These are phyloP conservation scores for Capitulum mitella DNA, from an alignment of 2,888 invertebrate species.

Conservation along the genomic window DNA sequence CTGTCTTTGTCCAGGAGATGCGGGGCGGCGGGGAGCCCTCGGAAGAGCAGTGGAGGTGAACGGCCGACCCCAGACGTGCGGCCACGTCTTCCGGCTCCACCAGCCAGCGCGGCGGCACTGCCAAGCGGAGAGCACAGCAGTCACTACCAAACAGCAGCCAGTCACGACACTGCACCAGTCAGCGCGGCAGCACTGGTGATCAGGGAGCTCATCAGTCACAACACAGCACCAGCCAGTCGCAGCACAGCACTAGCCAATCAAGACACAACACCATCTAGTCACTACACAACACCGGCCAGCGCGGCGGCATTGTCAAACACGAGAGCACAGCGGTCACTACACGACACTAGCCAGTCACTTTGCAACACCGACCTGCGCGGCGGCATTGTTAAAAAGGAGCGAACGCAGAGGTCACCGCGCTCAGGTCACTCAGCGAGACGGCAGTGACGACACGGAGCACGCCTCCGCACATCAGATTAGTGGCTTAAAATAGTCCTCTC, in stretches of 20 bases:
- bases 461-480: too few relatives aligned
- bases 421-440: too few relatives aligned
- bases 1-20: slow-evolving; percentile 52
- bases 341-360: too few relatives aligned
- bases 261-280: not conserved
- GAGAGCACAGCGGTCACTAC: too few relatives aligned
- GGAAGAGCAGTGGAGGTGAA: slow-evolving; percentile 42
- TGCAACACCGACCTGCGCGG: too few relatives aligned
- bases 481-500: too few relatives aligned
- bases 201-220: not conserved
- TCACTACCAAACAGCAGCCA: not conserved
- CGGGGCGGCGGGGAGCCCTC: slow-evolving; percentile 43
- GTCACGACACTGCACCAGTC: not conserved
- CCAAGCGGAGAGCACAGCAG: slow-evolving; percentile 18
- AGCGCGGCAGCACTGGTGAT: too few relatives aligned
- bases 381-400: too few relatives aligned
- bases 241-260: not conserved
- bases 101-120: slow-evolving; percentile 45
- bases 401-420: too few relatives aligned
- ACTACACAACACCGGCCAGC: not conserved
- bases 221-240: not conserved
- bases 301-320: too few relatives aligned
- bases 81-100: slow-evolving; percentile 42
- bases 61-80: slow-evolving; percentile 40
- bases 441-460: too few relatives aligned